phyloP scores from a whole-genome alignment of 2,113 vertebrate species.

The Sinosuthora webbiana region DNA sequence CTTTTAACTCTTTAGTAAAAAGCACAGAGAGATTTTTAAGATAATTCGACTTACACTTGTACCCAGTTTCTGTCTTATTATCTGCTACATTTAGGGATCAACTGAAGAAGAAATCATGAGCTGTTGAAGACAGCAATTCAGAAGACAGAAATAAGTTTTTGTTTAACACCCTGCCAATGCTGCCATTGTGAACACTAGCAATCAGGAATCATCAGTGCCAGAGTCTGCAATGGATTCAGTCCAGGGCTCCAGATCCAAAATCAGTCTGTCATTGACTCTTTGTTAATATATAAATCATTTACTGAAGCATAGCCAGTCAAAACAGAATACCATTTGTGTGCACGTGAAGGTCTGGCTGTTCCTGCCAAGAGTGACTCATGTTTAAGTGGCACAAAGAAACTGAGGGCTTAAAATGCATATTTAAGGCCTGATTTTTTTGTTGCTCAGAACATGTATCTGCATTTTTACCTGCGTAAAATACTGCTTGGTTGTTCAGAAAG shows the following conservation, averaged over 20 bases:
- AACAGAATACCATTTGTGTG: slow-evolving; percentile 45
- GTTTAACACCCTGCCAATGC: neutral
- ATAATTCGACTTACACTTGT: neutral
- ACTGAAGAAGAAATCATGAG: neutral
- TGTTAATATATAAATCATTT: slow-evolving; percentile 63
- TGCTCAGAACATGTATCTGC: neutral
- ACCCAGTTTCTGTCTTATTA: neutral
- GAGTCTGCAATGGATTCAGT: neutral
- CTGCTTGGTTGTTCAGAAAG: neutral
- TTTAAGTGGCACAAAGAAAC: slow-evolving; percentile 21
- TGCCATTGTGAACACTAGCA: neutral
- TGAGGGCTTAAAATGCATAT: neutral
- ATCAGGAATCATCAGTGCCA: neutral
- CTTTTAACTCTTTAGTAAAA: neutral
- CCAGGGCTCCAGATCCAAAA: slow-evolving; percentile 2
- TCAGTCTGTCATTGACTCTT: slow-evolving; percentile 22
- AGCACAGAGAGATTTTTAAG: neutral
- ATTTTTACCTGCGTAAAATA: neutral
- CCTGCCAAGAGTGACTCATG: slow-evolving; percentile 48
- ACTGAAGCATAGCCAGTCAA: slow-evolving; percentile 46
- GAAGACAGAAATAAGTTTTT: slow-evolving; percentile 21
- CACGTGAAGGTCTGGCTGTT: neutral
- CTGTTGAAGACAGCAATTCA: neutral
- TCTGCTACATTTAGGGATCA: neutral
- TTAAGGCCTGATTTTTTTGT: neutral